These are phyloP conservation scores for Peromyscus nudipes DNA, from an alignment of 2,797 vertebrate genomes.

Conservation along the genomic window DNA sequence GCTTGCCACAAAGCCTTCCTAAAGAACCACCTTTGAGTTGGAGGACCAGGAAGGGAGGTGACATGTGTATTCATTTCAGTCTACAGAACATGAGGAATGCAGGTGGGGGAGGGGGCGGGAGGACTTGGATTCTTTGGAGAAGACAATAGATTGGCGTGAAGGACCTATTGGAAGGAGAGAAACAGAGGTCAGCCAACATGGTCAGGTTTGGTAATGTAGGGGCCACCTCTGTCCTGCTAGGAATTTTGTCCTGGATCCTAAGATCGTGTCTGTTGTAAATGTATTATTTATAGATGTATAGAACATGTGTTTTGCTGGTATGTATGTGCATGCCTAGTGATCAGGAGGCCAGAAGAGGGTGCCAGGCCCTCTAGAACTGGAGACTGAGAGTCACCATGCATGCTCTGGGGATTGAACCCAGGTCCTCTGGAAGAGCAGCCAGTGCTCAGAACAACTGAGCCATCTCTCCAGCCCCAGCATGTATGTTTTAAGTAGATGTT, in stretches of 20 bases:
- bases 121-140: background rate
- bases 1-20: background rate
- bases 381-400: background rate
- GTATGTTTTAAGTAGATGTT: background rate
- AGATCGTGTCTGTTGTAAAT: background rate
- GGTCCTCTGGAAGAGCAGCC: background rate
- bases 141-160: background rate
- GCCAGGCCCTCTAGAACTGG: background rate
- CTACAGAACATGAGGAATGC: rapidly evolving
- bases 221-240: background rate
- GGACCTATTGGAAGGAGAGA: background rate
- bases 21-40: background rate
- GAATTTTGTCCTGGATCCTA: background rate
- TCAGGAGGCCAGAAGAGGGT: background rate
- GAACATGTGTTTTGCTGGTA: background rate
- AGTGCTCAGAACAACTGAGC: background rate
- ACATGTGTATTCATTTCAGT: background rate
- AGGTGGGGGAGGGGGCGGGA: rapidly evolving
- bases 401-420: background rate
- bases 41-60: background rate
- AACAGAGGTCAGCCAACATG: background rate
- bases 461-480: background rate
- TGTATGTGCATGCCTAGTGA: background rate
- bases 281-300: background rate
- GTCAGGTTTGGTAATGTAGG: background rate